A percentile compares a stretch with the other conserved stretches of the same genome.
Evolutionary conservation across 1,140 invertebrate genomes (phyloP).

Genomic region (Ruditapes philippinarum): DNA sequence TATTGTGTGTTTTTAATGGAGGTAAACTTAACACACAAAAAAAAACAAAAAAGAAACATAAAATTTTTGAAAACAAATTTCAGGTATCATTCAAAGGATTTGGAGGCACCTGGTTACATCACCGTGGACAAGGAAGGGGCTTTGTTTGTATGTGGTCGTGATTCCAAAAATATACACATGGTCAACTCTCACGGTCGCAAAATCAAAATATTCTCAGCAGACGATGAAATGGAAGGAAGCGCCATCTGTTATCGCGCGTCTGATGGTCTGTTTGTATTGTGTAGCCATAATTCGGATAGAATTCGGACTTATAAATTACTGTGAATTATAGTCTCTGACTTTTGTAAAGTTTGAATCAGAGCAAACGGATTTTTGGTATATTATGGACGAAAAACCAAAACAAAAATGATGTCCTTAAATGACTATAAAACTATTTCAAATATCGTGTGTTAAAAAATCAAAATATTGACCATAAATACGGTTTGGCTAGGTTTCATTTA

Average conservation of each 20-base stretch:
- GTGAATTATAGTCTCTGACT: neutral
- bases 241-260: conserved; percentile 4
- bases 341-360: no score
- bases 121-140: conserved; percentile 13
- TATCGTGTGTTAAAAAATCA: no score
- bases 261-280: conserved; percentile 22
- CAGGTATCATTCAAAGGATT: conserved; percentile 16
- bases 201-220: neutral
- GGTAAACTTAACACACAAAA: no score
- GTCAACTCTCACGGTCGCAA: conserved; percentile 9
- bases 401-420: no score
- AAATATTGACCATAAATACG: no score
- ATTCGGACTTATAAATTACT: neutral
- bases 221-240: neutral
- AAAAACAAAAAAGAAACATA: no score
- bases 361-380: no score
- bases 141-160: conserved; percentile 15
- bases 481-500: no score
- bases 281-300: neutral
- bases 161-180: conserved; percentile 21
- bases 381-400: no score
- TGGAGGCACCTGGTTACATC: conserved; percentile 18
- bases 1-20: no score
- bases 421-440: no score
- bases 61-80: no score